Evolutionary conservation across 2,888 invertebrate species (phyloP).

Genomic region (Diaprepes abbreviatus): DNA sequence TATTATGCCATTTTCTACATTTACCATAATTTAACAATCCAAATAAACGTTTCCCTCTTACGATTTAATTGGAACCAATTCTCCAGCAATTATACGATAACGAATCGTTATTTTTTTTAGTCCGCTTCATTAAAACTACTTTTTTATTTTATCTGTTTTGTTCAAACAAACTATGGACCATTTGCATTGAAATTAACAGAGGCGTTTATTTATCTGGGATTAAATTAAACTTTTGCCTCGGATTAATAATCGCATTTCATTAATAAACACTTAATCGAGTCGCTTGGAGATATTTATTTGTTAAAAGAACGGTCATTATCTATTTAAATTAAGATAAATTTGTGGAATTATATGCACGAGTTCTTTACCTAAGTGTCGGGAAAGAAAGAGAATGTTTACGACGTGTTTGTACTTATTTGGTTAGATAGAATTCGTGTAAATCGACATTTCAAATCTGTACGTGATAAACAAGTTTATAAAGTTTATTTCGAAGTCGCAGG

Average conservation of each 20-base stretch:
- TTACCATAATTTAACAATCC: conserved; percentile 41
- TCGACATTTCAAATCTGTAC: too few species aligned
- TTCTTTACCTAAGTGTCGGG: too few species aligned
- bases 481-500: too few species aligned
- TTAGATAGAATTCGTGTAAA: too few species aligned
- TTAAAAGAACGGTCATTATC: conserved; percentile 8
- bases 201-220: conserved; percentile 28
- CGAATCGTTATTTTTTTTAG: conserved; percentile 29
- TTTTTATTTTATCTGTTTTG: too few species aligned
- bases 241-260: conserved; percentile 32
- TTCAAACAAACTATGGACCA: conserved; percentile 13
- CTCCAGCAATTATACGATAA: conserved; percentile 40
- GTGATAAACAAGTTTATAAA: too few species aligned
- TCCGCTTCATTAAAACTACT: neutral
- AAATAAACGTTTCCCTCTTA: conserved; percentile 34
- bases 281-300: conserved; percentile 16
- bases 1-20: neutral
- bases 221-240: conserved; percentile 24
- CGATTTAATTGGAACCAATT: conserved; percentile 37
- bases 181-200: conserved; percentile 38
- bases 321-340: conserved; percentile 24
- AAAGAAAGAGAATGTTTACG: too few species aligned
- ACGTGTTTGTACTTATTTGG: too few species aligned
- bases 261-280: conserved; percentile 20
- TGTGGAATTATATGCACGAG: too few species aligned